Evolutionary conservation across 2,888 invertebrate genomes (phyloP).

Genomic region (Lasioglossum marginatum): DNA sequence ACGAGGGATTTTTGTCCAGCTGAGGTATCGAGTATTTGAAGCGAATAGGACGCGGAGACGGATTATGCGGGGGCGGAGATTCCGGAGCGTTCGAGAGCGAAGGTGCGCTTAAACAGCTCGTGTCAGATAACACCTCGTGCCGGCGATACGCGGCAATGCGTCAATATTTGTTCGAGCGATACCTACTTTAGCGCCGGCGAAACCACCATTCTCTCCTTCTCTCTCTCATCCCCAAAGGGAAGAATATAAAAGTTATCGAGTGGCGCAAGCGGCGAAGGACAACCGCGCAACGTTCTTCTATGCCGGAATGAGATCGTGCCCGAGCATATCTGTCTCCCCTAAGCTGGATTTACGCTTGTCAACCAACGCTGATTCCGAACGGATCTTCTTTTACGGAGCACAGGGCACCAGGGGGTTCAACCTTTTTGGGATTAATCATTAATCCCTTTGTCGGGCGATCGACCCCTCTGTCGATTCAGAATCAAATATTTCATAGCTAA

Average conservation of each 20-base stretch:
- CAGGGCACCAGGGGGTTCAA: neutral
- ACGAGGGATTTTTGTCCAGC: neutral
- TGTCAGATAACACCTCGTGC: conserved; percentile 23
- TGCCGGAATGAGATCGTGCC: neutral
- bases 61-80: neutral
- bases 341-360: neutral
- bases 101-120: conserved; percentile 49
- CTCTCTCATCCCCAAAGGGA: conserved; percentile 1
- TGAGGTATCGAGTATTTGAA: neutral
- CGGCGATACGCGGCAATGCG: conserved; percentile 26
- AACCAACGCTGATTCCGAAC: neutral
- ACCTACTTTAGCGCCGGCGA: conserved; percentile 29
- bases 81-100: conserved; percentile 27
- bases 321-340: neutral
- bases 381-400: neutral
- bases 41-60: neutral
- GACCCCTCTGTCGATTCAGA: neutral
- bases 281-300: neutral
- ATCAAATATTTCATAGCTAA: neutral
- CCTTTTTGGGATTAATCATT: neutral
- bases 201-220: neutral
- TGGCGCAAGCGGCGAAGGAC: conserved; percentile 27
- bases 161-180: conserved; percentile 52
- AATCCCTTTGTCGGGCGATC: neutral
- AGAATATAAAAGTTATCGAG: conserved; percentile 56